phyloP scores from a whole-genome alignment of 2,113 vertebrate species.

The Melanostigma gelatinosum region DNA sequence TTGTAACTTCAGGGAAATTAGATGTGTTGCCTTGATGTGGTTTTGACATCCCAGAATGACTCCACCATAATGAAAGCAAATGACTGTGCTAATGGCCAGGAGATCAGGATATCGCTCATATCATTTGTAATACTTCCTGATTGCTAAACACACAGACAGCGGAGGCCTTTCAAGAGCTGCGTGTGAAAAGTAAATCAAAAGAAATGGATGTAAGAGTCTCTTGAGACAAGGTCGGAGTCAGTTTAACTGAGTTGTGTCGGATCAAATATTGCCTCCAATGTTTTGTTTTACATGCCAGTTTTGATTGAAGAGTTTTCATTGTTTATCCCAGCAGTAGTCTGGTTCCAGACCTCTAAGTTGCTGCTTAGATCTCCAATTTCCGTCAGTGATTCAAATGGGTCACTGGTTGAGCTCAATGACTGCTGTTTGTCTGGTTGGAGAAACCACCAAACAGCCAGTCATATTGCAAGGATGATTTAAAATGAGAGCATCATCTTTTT shows the following conservation, averaged over 20 bases:
- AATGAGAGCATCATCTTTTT: background rate
- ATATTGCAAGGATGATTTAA: background rate
- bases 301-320: slow-evolving; percentile 37
- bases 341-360: slow-evolving; percentile 40
- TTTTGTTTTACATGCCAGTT: slow-evolving; percentile 33
- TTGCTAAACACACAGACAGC: slow-evolving; percentile 18
- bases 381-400: background rate
- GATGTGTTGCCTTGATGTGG: slow-evolving; percentile 59
- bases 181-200: slow-evolving; percentile 24
- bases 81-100: slow-evolving; percentile 50
- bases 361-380: slow-evolving; percentile 26
- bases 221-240: background rate
- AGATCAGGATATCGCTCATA: slow-evolving; percentile 55
- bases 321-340: slow-evolving; percentile 42
- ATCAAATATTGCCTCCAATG: slow-evolving; percentile 15
- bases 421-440: background rate
- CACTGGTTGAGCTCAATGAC: background rate
- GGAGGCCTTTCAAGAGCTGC: slow-evolving; percentile 3
- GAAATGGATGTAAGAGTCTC: background rate
- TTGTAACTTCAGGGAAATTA: slow-evolving; percentile 7
- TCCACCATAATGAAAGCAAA: slow-evolving; percentile 62
- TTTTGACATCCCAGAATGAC: slow-evolving; percentile 57
- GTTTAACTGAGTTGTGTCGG: background rate
- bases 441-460: background rate
- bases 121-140: slow-evolving; percentile 52